phyloP scores from a whole-genome alignment of 2,113 vertebrate species.

The Eulemur macaco region DNA sequence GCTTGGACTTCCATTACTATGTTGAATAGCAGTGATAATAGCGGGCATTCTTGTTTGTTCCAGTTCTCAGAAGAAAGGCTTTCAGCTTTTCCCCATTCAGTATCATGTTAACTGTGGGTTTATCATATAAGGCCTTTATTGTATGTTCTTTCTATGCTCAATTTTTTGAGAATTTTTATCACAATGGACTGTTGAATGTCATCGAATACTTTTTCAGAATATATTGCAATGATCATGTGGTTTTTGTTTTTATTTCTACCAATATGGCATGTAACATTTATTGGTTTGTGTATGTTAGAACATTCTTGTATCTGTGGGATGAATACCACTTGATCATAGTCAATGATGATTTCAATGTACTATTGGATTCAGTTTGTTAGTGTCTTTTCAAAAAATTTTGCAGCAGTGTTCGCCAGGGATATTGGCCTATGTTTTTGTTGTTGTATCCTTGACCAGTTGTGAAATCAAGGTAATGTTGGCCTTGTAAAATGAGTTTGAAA shows the following conservation, averaged over 20 bases:
- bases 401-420: not conserved
- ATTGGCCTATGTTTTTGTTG: not conserved
- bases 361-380: not conserved
- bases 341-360: not conserved
- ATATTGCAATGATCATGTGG: not conserved
- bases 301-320: not conserved
- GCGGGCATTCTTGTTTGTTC: too few species aligned
- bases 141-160: not conserved
- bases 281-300: not conserved
- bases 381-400: not conserved
- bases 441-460: not conserved
- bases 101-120: too few species aligned
- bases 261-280: not conserved
- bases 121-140: not conserved
- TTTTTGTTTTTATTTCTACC: not conserved
- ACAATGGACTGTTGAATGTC: not conserved
- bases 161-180: not conserved
- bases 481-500: not conserved
- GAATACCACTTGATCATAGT: not conserved
- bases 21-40: too few species aligned
- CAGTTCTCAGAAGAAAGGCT: too few species aligned
- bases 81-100: too few species aligned
- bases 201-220: not conserved
- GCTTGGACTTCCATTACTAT: not conserved
- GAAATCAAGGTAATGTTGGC: not conserved